Base-by-base conservation (phyloP, 2,113 vertebrate species). In the Propithecus coquereli region DNA sequence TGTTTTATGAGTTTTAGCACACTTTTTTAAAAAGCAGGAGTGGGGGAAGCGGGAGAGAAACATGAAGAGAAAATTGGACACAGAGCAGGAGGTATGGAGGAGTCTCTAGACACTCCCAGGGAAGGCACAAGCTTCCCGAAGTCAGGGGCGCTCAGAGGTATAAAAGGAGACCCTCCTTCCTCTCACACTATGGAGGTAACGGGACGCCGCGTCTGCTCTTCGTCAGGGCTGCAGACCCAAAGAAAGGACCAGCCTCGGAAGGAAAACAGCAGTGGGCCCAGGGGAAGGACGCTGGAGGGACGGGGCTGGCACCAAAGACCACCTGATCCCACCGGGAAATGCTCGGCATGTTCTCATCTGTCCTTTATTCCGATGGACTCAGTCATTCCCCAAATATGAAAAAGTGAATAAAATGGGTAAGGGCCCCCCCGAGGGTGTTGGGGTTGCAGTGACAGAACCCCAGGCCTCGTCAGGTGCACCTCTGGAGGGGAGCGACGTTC, bases 351-450 rank as follows among this genome's bases (percentile, higher is more conserved):
- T 5, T 52, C 25, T 17, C 1, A 11, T 4, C 83, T 50, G 40
- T 16, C 8, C 50, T n/a, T 63, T 13, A 32, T 4, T n/a, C 0
- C 2, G 8, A 77, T 0, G 0, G 40, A 52, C 2, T 17, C 43
- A 1, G 13, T 89, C 66, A 37, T 22, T 79, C 37, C 6, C 79
- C 83, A 61, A 50, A 34, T 5, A 76, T 13, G 47, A n/a, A 11
- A 3, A 50, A 25, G 16, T 10, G 27, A 45, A 30, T 74, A 45
- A 45, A 14, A 45, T 17, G 25, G 93, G 11, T 5, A 6, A 70
- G 74, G 1, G 10, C 30, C n/a, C 9, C 1, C 40, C 54, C 50
- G 5, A 17, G 80, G 76, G 30, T 7, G 8, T 23, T 10, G 8
- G 43, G 63, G 82, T 63, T 30, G 18, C 45, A 23, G 11, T 12